Evolutionary conservation across 2,113 vertebrate species (phyloP), one percentile per base, ranked within the genome.

Genomic region (Puntigrus tetrazona): DNA sequence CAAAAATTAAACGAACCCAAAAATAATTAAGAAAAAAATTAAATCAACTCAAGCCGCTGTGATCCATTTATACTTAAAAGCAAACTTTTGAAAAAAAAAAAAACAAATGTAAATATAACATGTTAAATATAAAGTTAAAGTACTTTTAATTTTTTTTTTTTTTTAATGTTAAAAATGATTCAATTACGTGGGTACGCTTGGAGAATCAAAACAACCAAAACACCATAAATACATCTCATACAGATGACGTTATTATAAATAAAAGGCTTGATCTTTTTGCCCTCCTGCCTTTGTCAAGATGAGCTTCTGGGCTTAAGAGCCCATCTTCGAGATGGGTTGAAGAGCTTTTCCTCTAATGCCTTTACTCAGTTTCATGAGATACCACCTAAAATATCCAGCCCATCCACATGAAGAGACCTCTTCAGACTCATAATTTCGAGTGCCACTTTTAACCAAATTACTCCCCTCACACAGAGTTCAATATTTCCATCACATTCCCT

Each of bases 401-500:
- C 78, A 50, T 63, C 25, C 27, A 61, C 38, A 80, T 81, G 7
- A 81, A 73, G 76, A 36, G 75, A 11, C 10, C 84, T 85, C 77
- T 61, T 59, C 63, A 61, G 20, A 45, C 18, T 61, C 65, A 85
- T 80, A 18, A 73, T 25, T 70, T 80, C 41, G 1, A 85, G 25
- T 34, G 63, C 41, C 70, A 78, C 76, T 80, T 55, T 78, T 36
- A 67, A 65, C 73, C 43, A 38, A 38, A 84, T 78, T 77, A 84
- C 11, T 72, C 84, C 55, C 45, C 47, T 47, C 47, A 34, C 34
- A 34, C 25, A 2, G 43, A 61, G 65, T 80, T 45, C 36, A 73
- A 85, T 50, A 73, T 80, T 73, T 73, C 38, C 65, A 47, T 25
- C n/a, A 27, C 38, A 47, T 63, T 34, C 31, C 45, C 16, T 41